These are phyloP conservation scores for Bagarius yarrelli DNA, from an alignment of 2,113 vertebrate genomes.

Conservation along the genomic window DNA sequence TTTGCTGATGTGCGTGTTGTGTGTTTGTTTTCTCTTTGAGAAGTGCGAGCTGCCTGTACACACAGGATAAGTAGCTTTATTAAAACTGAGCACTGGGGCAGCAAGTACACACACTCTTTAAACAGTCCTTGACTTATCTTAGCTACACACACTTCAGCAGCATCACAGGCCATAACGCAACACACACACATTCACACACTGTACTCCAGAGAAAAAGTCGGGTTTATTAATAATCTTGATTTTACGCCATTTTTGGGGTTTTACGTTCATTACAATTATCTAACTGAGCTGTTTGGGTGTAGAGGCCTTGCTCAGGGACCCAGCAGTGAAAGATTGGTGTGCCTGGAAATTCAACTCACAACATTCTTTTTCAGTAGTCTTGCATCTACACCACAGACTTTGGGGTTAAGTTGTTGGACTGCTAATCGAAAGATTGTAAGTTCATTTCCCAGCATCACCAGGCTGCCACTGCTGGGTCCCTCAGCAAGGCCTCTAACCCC, in stretches of 20 bases:
- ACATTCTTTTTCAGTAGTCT: no score
- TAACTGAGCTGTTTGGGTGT: no score
- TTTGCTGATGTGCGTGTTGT: background rate
- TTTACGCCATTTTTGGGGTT: background rate
- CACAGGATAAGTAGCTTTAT: constrained; percentile 48
- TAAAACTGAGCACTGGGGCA: constrained; percentile 27
- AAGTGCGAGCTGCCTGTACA: constrained; percentile 29
- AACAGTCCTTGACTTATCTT: constrained; percentile 45
- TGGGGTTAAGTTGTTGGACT: no score
- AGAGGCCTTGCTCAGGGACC: no score
- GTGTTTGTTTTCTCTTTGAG: constrained; percentile 41
- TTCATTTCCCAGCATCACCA: no score
- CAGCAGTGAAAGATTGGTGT: no score
- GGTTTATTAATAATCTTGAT: background rate
- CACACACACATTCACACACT: constrained; percentile 16
- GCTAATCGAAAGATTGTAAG: no score
- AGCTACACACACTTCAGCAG: constrained; percentile 27
- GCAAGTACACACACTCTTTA: constrained; percentile 41
- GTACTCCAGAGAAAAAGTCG: background rate
- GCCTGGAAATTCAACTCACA: no score
- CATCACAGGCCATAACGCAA: background rate
- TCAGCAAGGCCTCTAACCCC: no score
- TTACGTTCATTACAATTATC: no score
- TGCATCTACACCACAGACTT: no score
- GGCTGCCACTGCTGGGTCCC: no score